Conservation (phyloP, 2,797 vertebrate species). For the Enoplosus armatus region DNA sequence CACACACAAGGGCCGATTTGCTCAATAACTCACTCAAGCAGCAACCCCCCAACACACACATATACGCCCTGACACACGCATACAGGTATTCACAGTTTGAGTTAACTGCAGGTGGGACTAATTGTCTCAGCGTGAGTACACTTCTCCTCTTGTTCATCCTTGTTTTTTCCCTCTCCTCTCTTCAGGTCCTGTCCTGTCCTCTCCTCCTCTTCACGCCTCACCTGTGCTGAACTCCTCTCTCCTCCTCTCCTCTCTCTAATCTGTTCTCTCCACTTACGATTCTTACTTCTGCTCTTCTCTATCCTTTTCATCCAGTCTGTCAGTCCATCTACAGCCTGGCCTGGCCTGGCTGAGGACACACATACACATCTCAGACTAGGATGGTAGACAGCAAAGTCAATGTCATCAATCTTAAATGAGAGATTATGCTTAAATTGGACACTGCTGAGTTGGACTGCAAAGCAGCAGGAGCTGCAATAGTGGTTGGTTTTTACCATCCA, state of each 20-base stretch:
- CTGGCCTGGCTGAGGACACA: slow-evolving; percentile 23
- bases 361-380: background rate
- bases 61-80: background rate
- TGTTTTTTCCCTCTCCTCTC: slow-evolving; percentile 23
- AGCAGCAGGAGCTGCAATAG: slow-evolving; percentile 25
- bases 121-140: slow-evolving; percentile 59
- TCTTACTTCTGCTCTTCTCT: background rate
- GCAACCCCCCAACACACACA: slow-evolving; percentile 11
- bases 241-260: slow-evolving; percentile 11
- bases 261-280: background rate
- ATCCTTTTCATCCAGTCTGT: background rate
- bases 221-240: slow-evolving; percentile 29
- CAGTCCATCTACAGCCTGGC: background rate
- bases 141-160: slow-evolving; percentile 42
- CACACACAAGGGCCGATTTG: background rate
- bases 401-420: slow-evolving; percentile 45
- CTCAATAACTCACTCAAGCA: slow-evolving; percentile 3
- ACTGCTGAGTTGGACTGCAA: slow-evolving; percentile 26
- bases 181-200: slow-evolving; percentile 23
- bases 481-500: background rate
- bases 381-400: slow-evolving; percentile 11
- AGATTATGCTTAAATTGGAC: slow-evolving; percentile 30
- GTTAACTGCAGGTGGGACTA: slow-evolving; percentile 59
- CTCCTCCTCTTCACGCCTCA: slow-evolving; percentile 26
- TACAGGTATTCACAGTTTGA: slow-evolving; percentile 53